Conservation (phyloP, 2,113 vertebrate species). For the Oncorhynchus kisutch region DNA sequence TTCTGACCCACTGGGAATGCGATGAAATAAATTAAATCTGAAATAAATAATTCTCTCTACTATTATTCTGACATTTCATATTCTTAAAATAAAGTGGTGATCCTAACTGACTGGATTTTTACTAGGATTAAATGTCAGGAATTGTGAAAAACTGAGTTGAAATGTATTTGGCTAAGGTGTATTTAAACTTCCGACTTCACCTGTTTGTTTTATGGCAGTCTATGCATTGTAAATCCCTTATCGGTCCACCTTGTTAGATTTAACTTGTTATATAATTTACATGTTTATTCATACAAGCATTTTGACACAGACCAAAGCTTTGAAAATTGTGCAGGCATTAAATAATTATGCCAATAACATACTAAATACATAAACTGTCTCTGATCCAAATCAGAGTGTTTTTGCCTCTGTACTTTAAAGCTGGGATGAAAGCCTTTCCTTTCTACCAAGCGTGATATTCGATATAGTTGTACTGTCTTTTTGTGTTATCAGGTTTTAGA, state of each 20-base stretch:
- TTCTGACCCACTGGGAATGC: too few relatives aligned
- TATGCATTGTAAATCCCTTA: constrained; percentile 1
- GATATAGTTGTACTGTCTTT: not conserved
- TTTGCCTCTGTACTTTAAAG: not conserved
- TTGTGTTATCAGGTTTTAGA: not conserved
- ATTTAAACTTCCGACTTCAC: too few relatives aligned
- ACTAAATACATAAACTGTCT: not conserved
- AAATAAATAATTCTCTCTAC: too few relatives aligned
- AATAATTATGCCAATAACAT: not conserved
- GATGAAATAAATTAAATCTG: too few relatives aligned
- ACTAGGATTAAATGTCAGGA: too few relatives aligned
- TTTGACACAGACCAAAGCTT: constrained; percentile 1
- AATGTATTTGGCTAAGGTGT: too few relatives aligned
- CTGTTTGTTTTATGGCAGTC: constrained; percentile 2
- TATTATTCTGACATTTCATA: too few relatives aligned
- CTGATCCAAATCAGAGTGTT: not conserved
- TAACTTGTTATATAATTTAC: not conserved
- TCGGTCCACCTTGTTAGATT: not conserved
- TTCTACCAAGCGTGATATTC: not conserved
- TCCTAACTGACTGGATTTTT: too few relatives aligned
- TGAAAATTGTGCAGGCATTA: not conserved
- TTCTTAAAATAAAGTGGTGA: too few relatives aligned
- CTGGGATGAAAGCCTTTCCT: not conserved
- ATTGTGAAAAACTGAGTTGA: too few relatives aligned
- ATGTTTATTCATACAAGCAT: not conserved